Percentiles rank a stretch among this genome's conserved stretches.
Conservation (phyloP, 2,113 vertebrate species). For the Lagopus leucura region DNA sequence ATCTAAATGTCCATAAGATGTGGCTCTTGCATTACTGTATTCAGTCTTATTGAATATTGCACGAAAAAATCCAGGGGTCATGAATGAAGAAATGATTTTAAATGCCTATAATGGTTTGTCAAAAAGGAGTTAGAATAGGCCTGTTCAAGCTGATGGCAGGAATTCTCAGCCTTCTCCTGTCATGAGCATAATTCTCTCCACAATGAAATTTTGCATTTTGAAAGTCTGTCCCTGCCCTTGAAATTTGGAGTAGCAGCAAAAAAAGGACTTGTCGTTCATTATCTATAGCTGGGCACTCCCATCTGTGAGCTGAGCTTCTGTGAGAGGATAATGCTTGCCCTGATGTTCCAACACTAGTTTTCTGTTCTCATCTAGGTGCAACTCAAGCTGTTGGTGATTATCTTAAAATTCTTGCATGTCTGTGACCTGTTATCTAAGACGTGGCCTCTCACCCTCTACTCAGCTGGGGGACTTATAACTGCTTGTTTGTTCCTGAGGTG, state of each 20-base stretch:
- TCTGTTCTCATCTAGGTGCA: conserved; percentile 22
- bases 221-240: background rate
- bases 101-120: background rate
- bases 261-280: background rate
- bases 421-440: conserved; percentile 24
- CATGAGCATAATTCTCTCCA: background rate
- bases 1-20: background rate
- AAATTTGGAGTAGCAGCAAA: background rate
- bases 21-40: conserved; percentile 19
- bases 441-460: background rate
- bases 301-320: conserved; percentile 20
- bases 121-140: background rate
- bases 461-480: background rate
- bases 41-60: no score
- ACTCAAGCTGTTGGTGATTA: conserved; percentile 52
- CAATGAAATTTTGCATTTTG: conserved; percentile 4
- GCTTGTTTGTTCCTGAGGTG: background rate
- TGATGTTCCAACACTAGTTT: background rate
- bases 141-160: background rate
- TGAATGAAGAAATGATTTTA: background rate
- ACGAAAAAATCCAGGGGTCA: background rate
- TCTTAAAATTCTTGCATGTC: conserved; percentile 17
- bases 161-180: conserved; percentile 3
- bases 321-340: background rate
- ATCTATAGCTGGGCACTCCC: background rate